Base-by-base conservation (phyloP, 2,113 vertebrate genomes). In the Mus pahari region DNA sequence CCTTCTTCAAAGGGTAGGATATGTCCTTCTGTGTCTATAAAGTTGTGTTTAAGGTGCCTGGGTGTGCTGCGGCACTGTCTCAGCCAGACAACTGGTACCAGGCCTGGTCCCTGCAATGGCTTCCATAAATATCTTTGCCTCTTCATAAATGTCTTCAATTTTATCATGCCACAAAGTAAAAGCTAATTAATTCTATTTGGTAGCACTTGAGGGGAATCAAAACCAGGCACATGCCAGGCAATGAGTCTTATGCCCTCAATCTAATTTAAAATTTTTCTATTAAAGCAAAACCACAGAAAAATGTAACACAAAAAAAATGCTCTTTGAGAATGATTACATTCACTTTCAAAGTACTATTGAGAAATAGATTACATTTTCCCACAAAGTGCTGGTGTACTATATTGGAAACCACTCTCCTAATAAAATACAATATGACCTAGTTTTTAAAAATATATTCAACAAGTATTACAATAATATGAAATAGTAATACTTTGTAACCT, bases 1-100 rank as follows among this genome's bases (percentile, higher is more conserved):
- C 99, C 24, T 99, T 99, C 96, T 99, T 99, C 98, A 99, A 99
- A 98, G 99, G 99, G 99, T 99, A 97, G 94, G 96, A 53, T 28
- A 33, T 1, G 36, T 10, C 78, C 78, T 39, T 77, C 48, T 19
- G 0, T 7, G 2, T 89, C 31, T 64, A 2, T n/a, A n/a, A 2
- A 8, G 10, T 33, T 66, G 55, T 68, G 31, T 55, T 70, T 48
- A 50, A 74, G 50, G n/a, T 24, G 2, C 48, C 53, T 4, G 12
- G 31, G 74, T 17, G 39, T 31, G 71, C 13, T 3, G 48, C n/a
- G 31, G 60, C 0, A 1, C 5, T 11, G 16, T 75, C 24, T 74
- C 8, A 0, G 16, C 66, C 33, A 19, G 91, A 64, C 55, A n/a
- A 2, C 0, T 22, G 48, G n/a, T 22, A 53, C 19, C 58, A 11